Conservation (phyloP, 53 echinoderm and acorn worm genomes). For the Henricia sp. region DNA sequence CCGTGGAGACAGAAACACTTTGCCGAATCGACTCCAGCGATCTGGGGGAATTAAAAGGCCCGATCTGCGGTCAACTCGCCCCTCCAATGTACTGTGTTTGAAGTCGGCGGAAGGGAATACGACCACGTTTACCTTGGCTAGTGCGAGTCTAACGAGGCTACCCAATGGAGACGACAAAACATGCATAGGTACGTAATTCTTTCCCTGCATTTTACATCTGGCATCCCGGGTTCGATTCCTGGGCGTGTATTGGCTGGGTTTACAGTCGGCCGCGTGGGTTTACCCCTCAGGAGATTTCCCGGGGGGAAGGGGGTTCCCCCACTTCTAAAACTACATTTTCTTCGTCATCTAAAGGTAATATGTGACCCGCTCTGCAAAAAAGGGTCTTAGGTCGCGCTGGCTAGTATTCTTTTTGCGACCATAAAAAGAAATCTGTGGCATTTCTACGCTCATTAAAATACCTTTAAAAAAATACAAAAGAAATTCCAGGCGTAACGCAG, state of each 20-base stretch:
- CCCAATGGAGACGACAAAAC: conserved; percentile 54
- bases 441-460: too few species aligned
- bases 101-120: conserved; percentile 21
- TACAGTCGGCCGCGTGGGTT: neutral
- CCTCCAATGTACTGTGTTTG: conserved; percentile 34
- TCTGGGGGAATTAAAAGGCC: neutral
- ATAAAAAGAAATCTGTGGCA: too few species aligned
- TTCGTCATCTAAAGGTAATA: too few species aligned
- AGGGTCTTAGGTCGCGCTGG: too few species aligned
- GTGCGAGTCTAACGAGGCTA: conserved; percentile 15
- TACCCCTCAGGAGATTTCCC: too few species aligned
- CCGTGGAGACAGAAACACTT: neutral
- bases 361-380: too few species aligned
- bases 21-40: neutral
- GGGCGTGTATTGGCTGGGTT: neutral
- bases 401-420: too few species aligned
- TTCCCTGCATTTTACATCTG: neutral
- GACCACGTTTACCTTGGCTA: conserved; percentile 7
- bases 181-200: conserved; percentile 36
- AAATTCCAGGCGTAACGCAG: too few species aligned
- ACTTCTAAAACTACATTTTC: too few species aligned
- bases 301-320: too few species aligned
- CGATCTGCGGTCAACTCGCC: neutral
- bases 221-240: neutral
- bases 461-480: too few species aligned